Conservation (phyloP, 1,140 invertebrate genomes). For the Drosophila pallidifrons region DNA sequence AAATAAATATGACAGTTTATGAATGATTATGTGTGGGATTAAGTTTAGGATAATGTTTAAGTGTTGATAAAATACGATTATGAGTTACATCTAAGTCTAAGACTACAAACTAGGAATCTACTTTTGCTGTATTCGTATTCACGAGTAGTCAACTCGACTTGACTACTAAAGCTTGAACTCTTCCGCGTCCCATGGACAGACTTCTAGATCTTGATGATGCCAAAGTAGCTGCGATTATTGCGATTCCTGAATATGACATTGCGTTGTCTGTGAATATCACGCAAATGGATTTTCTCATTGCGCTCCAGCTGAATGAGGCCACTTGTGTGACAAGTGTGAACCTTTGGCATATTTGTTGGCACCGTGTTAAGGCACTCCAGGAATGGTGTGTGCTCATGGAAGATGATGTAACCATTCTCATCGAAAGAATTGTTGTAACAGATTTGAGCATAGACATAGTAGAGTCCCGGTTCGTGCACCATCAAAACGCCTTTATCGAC, state of each 20-base stretch:
- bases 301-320: constrained; percentile 88
- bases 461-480: constrained; percentile 87
- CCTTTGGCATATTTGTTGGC: constrained; percentile 87
- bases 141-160: constrained; percentile 41
- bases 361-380: constrained; percentile 86
- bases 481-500: constrained; percentile 85
- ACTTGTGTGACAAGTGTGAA: constrained; percentile 91
- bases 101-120: constrained; percentile 62
- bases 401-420: constrained; percentile 88
- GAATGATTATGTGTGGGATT: constrained; percentile 28
- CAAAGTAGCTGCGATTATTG: constrained; percentile 90
- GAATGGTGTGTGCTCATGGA: constrained; percentile 86
- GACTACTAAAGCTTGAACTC: constrained; percentile 15
- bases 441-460: constrained; percentile 89
- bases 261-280: constrained; percentile 89
- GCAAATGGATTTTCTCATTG: constrained; percentile 88
- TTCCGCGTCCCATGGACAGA: background rate
- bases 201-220: constrained; percentile 87
- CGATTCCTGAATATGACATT: constrained; percentile 90
- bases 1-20: constrained; percentile 71
- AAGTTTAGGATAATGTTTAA: constrained; percentile 34
- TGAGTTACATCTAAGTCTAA: constrained; percentile 57
- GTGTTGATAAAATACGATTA: constrained; percentile 4
- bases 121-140: constrained; percentile 60
- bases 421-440: constrained; percentile 89